These are phyloP conservation scores for Spermophilus dauricus DNA, from an alignment of 2,113 vertebrate species.

Conservation along the genomic window DNA sequence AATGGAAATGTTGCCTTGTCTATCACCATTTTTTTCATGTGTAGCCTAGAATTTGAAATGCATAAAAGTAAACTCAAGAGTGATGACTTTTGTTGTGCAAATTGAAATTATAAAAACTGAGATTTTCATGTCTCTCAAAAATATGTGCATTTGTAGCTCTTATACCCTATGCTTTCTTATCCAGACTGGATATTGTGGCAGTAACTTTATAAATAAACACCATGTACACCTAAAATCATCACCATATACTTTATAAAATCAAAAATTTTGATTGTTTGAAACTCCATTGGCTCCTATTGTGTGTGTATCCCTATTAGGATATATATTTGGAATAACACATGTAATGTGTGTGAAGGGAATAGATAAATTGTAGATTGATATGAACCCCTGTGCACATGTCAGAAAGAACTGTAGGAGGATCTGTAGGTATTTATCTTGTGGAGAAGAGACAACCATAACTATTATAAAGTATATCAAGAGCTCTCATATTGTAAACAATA, in stretches of 20 bases:
- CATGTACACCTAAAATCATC: background rate
- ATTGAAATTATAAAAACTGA: conserved; percentile 38
- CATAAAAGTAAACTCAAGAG: background rate
- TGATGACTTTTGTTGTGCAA: background rate
- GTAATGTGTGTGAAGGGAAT: background rate
- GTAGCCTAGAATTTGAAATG: background rate
- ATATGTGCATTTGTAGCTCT: background rate
- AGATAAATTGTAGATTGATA: background rate
- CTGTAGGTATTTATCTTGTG: background rate
- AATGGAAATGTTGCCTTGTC: background rate
- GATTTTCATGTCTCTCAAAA: background rate
- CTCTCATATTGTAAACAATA: background rate
- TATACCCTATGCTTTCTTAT: background rate
- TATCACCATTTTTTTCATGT: background rate
- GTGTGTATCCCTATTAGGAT: background rate
- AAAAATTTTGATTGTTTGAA: background rate
- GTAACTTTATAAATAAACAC: background rate
- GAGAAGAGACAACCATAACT: background rate
- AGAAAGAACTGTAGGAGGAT: background rate
- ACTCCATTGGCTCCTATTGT: background rate
- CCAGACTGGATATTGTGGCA: background rate
- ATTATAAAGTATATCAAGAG: conserved; percentile 14
- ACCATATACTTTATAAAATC: background rate
- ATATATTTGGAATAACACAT: background rate
- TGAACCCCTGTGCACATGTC: background rate